Evolutionary conservation across 2,888 invertebrate species (phyloP).

Genomic region (Meteorus colon): DNA sequence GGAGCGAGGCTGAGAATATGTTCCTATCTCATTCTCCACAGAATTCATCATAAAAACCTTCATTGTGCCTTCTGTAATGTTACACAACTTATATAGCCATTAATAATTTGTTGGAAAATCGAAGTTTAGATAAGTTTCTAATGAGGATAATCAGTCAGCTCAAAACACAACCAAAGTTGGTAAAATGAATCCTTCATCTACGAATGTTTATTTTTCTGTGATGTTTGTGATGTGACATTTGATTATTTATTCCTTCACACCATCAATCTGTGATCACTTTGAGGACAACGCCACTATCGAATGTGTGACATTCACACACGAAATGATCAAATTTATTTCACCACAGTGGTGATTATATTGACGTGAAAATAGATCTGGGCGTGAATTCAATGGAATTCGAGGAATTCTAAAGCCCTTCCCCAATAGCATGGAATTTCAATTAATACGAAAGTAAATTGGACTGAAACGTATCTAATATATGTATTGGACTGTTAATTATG

Average conservation of each 20-base stretch:
- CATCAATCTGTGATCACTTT: not conserved
- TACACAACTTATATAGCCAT: not conserved
- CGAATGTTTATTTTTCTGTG: not conserved
- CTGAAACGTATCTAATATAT: not conserved
- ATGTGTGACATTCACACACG: not conserved
- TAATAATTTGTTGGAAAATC: not conserved
- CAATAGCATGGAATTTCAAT: not conserved
- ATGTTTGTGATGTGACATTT: not conserved
- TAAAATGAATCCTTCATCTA: not conserved
- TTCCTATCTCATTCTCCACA: not conserved
- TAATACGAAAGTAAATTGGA: not conserved
- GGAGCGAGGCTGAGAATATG: not conserved
- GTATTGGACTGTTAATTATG: not conserved
- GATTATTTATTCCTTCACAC: not conserved
- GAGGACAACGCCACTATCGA: no score
- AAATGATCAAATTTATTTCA: not conserved
- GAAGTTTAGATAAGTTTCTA: not conserved
- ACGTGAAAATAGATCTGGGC: not conserved
- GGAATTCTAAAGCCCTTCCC: not conserved
- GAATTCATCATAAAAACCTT: not conserved
- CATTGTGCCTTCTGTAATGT: not conserved
- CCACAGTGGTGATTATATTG: not conserved
- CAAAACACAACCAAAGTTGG: not conserved
- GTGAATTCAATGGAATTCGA: not conserved
- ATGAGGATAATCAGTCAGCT: not conserved